Evolutionary conservation across 2,888 invertebrate species (phyloP).

Genomic region (Auanema freiburgensis): DNA sequence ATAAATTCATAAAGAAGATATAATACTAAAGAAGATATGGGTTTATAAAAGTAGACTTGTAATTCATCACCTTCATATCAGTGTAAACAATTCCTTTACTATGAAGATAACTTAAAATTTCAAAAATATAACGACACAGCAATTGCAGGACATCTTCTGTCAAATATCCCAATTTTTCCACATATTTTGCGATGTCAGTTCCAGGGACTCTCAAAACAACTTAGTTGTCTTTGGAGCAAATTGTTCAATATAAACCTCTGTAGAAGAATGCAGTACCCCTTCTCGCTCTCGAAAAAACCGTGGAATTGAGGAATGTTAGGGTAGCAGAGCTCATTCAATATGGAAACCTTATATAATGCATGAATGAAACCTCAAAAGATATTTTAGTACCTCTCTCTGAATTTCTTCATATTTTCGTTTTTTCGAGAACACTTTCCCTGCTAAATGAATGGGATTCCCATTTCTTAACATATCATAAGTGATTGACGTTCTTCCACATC

Average conservation of each 20-base stretch:
- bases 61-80: neutral
- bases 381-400: neutral
- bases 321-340: neutral
- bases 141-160: conserved; percentile 28
- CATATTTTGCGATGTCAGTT: conserved; percentile 8
- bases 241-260: neutral
- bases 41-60: neutral
- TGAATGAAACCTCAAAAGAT: neutral
- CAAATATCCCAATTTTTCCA: conserved; percentile 22
- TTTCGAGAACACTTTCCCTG: conserved; percentile 5
- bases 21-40: neutral
- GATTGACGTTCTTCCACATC: neutral
- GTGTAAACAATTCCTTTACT: conserved; percentile 21
- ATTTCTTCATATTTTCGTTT: conserved; percentile 2
- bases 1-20: neutral
- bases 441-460: neutral
- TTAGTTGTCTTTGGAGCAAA: neutral
- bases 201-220: conserved; percentile 3
- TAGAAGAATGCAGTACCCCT: neutral
- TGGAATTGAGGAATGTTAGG: neutral
- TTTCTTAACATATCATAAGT: neutral
- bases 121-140: conserved; percentile 22
- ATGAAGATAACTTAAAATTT: conserved; percentile 24
- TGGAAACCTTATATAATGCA: neutral
- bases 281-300: neutral